Evolutionary conservation across 2,113 vertebrate genomes (phyloP), one percentile per base, ranked within the genome.

Genomic region (Turnix velox): DNA sequence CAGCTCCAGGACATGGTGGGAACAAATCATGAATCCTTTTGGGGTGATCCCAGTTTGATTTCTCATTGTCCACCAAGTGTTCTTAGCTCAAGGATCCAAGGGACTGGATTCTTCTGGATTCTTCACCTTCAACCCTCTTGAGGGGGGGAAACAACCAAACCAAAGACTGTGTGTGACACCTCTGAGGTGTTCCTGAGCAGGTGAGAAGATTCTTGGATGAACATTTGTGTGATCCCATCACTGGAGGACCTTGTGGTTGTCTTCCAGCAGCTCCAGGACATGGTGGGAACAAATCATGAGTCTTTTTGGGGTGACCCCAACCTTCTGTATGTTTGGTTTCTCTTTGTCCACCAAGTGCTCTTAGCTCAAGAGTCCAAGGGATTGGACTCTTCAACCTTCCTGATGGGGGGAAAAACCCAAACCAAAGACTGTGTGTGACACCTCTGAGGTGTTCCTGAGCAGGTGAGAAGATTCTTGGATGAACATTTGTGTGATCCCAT

Each of bases 341-440:
- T n/a, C 25, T 78, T 79, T 82, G 42, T 18, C 25, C 87, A 91
- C 77, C 14, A 96, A 96, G 94, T 96, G 95, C 89, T 91, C 95
- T 93, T 51, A 84, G 35, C 69, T 66, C 33, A 0, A n/a, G 80
- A 82, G 80, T 42, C 86, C 88, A 5, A 68, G 62, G 78, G 15
- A 51, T 43, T 17, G 81, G 86, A 20, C 74, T 79, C 46, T 19
- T 49, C 42, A 25, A 58, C 67, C 35, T 37, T 45, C 14, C 25
- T 31, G 13, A n/a, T n/a, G n/a, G n/a, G n/a, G 37, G 79, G 77
- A 49, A 22, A 62, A 7, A 87, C 23, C 20, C 10, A 25, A 89
- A 93, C 88, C 81, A 89, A 94, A 92, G 88, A 59, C 65, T 54
- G 49, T 46, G 62, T 20, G 54, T 8, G 16, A 55, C 66, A 11